Evolutionary conservation across 92 coral and sea anemone species (phyloP), one percentile per base, ranked within the genome.

Genomic region (Nematostella vectensis): DNA sequence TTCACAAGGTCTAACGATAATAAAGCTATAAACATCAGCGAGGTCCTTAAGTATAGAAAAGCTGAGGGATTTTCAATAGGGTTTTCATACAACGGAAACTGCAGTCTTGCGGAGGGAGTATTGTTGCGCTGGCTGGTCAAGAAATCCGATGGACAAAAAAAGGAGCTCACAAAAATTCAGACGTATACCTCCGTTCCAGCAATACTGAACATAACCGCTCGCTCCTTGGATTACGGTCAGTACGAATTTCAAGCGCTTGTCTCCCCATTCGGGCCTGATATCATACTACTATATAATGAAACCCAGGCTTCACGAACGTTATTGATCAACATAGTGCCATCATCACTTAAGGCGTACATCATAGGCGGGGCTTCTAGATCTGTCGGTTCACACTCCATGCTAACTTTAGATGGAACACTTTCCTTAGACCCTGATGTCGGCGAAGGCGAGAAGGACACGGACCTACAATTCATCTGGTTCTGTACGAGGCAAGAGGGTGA

Each of bases 401-500:
- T 85, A 16, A 48, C 29, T 29, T 73, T 85, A 17, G 71, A 75
- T 44, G 87, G 79, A 2, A 54, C 80, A 1, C 16, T 3, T 0
- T 85, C 84, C 8, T 57, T 70, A 4, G 87, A 85, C 38, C 94
- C 87, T 29, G 94, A 85, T 48, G 50, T 67, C 4, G 59, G 22
- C 4, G 29, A 29, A 2, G 30, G 23, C 8, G 18, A 47, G 23
- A 45, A 31, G 20, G 68, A 75, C 24, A 60, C 51, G 18, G 60
- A 61, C 45, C 36, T 64, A 30, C 39, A 27, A 17, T 75, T 54
- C 52, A 57, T 29, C 25, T 85, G 94, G 94, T 75, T 33, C 44
- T 85, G 94, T 58, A 47, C 38, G 23, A 67, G 48, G 2, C 25
- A 11, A 15, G 16, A 11, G 17, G 54, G 20, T 12, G 22, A 9